Evolutionary conservation across 2,113 vertebrate species (phyloP), one percentile per base, ranked within the genome.

Genomic region (Formicarius rufipectus): DNA sequence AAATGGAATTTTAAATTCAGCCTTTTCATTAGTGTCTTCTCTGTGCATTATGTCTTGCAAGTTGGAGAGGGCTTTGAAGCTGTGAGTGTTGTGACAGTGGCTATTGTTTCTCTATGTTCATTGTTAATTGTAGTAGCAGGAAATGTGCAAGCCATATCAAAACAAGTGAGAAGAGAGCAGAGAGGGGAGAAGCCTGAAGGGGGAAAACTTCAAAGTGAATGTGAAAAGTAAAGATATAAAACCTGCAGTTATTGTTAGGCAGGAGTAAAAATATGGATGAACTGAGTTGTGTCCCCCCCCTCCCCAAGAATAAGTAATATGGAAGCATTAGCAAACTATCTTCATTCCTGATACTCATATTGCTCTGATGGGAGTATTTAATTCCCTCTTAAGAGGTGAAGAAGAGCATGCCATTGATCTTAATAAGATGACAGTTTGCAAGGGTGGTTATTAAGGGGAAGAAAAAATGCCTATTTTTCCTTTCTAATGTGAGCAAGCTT

Each of bases 1-100:
- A 96, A 98, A 97, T 97, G 89, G 90, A 91, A 94, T 97, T 97
- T 98, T 85, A 88, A 96, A 96, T 90, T 89, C 95, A 93, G 79
- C 64, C 96, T 96, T 97, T 97, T 96, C 91, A 62, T 95, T 93
- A 83, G 87, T 27, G 47, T 83, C 68, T 60, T 89, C 89, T 95
- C 91, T 92, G 40, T 87, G 64, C 79, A 77, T 84, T 94, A 47
- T 60, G 79, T 69, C 81, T 96, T 92, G 89, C 53, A 95, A 96
- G 73, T 92, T 91, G 91, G 91, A 90, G 74, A 14, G 42, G 62
- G 81, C 85, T 97, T 96, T 96, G 87, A 96, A 94, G 84, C 45
- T 56, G 59, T 71, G 88, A 94, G 55, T 85, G 45, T 93, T 96
- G 62, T 81, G 90, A 86, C 76, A 63, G 50, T 80, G 87, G 53